Base-by-base conservation (phyloP, 92 coral and sea anemone genomes). In the Palythoa caribaeorum region DNA sequence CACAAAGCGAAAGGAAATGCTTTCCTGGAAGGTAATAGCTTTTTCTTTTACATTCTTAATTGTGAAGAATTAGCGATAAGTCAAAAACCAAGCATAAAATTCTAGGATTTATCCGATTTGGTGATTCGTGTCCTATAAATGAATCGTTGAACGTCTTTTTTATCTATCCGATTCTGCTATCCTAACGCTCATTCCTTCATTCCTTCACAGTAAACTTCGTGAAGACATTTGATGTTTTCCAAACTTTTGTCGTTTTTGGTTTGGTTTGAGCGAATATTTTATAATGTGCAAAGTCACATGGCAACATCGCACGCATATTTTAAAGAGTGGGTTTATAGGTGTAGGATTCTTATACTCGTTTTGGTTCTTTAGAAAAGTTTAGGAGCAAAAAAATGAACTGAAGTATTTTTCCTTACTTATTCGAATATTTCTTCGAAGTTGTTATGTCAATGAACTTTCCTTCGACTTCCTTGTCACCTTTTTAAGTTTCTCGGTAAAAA, bases 161-260 rank as follows among this genome's bases (percentile, higher is more conserved):
- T 14, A 38, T 38, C 38, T 72, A 72, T 72, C 52, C 13, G 19
- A 72, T 72, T 72, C 21, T 21, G 77, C 77, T 5, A 37, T 38
- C 77, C 39, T 38, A 72, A 72, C 52, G 52, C 52, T 72, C 21
- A 21, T 72, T 72, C 52, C 77, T 72, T 39, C 20, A 11, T 72
- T 38, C 38, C 12, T 1, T 37, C 52, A 2, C 52, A 28, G 28
- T 72, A 3, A 38, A 37, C n/a, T 38, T 72, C 12, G 54, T 72
- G 77, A 72, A 72, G 20, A 16, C 20, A 2, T 72, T 72, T 72
- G 52, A 16, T 72, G 21, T 38, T 72, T 72, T 68, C 53, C 77
- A 72, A 72, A 72, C 77, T 72, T 72, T 72, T 72, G 9, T 38
- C 53, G 9, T 53, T 60, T 60, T 60, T 60, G 66, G 66, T 60